These are phyloP conservation scores for Ectemnius cavifrons DNA, from an alignment of 2,888 invertebrate genomes.

Conservation along the genomic window DNA sequence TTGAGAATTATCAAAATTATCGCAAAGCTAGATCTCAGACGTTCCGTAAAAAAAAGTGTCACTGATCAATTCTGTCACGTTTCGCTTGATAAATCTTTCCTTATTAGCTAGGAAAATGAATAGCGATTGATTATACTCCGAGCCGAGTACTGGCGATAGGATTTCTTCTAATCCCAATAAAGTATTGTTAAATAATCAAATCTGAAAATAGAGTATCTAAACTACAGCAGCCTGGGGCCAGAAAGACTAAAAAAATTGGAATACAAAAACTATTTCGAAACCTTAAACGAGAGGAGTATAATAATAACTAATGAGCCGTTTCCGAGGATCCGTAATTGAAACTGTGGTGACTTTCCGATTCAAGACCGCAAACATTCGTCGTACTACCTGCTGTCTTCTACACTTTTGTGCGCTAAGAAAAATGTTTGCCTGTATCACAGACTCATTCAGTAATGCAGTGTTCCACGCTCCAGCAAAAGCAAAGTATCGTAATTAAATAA, in stretches of 20 bases:
- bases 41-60: not conserved
- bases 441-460: conserved; percentile 39
- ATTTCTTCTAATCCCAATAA: conserved; percentile 29
- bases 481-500: conserved; percentile 47
- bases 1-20: conserved; percentile 16
- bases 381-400: conserved; percentile 17
- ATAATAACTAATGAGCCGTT: conserved; percentile 40
- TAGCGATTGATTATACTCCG: conserved; percentile 26
- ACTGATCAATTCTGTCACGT: not conserved
- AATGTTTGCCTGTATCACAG: conserved; percentile 56
- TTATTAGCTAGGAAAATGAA: conserved; percentile 1
- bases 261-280: conserved; percentile 49
- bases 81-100: not conserved
- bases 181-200: conserved; percentile 45
- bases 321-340: conserved; percentile 14
- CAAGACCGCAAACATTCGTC: conserved; percentile 12
- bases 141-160: conserved; percentile 20
- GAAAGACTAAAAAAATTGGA: conserved; percentile 50
- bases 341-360: conserved; percentile 9
- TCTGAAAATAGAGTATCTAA: conserved; percentile 52
- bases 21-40: not conserved
- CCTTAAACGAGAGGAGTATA: conserved; percentile 41
- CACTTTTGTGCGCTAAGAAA: conserved; percentile 48
- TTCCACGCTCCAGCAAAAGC: conserved; percentile 17
- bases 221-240: conserved; percentile 35